Base-by-base conservation (phyloP, 2,888 invertebrate genomes). In the Spicauda simplicius region DNA sequence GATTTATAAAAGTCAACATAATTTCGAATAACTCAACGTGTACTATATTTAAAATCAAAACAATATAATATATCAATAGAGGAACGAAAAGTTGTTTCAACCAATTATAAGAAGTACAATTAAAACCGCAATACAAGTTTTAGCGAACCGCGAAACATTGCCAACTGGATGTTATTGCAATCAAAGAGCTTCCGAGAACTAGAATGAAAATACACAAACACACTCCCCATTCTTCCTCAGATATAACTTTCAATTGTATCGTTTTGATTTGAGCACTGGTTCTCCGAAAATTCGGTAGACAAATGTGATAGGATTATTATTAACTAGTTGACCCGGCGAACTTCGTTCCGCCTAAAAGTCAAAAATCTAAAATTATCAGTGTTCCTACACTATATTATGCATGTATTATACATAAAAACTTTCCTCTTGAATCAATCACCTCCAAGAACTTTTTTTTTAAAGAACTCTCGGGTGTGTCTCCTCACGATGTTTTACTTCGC, bases 131-230 rank as follows among this genome's bases (percentile, higher is more conserved):
- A 20, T 62, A 45, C 62, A 45, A 62, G 62, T n/a, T 10, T n/a
- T 41, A 41, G 53, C 33, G 52, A 33, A 30, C 19, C 53, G 50
- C 50, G 61, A 61, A 54, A 62, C 62, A 25, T 54, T 54, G 62
- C 62, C 62, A 62, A 62, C 41, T 62, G 45, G 54, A 30, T 64
- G 63, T 64, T 64, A 55, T 64, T 56, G 56, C 33, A 56, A 56
- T 64, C 63, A 50, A 63, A 55, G 55, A 56, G 63, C 56, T 56
- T 64, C 63, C 55, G 11, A 33, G 63, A 64, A 64, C 33, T 56
- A 33, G 16, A 45, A 56, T 64, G 56, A 19, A 64, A 64, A 64
- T 64, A 64, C 50, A 54, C 62, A 20, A 63, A 41, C 48, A 25
- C 5, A 14, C 41, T 41, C 41, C 41, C 33, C 41, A 5, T 41